A percentile compares a stretch with the other conserved stretches of the same genome.
phyloP scores from a whole-genome alignment of 2,113 vertebrate genomes.

The Eonycteris spelaea region DNA sequence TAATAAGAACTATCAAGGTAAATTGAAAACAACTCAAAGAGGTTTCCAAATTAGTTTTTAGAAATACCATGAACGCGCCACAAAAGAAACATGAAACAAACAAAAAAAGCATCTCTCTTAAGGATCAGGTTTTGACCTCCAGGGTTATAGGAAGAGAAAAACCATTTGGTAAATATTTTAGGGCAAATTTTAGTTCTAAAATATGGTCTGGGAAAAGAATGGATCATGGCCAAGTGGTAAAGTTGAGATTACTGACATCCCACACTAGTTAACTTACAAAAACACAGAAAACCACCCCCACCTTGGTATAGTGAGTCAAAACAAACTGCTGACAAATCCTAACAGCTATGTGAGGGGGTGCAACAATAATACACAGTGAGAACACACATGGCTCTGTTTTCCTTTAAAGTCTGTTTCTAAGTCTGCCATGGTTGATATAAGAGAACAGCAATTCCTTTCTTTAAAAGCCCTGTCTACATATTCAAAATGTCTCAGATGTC shows the following conservation, averaged over 20 bases:
- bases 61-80: not conserved
- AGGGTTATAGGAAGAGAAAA: not conserved
- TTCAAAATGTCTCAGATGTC: constrained; percentile 63
- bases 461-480: constrained; percentile 69
- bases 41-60: not conserved
- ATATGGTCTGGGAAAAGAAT: constrained; percentile 1
- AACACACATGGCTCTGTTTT: constrained; percentile 69
- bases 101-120: not conserved
- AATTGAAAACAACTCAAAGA: not conserved
- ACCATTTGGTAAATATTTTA: constrained; percentile 19
- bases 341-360: constrained; percentile 60
- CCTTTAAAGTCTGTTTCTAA: constrained; percentile 53
- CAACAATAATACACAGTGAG: constrained; percentile 36
- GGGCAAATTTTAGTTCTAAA: constrained; percentile 37
- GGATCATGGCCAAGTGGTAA: constrained; percentile 49
- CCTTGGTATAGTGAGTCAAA: constrained; percentile 63
- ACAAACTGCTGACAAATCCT: constrained; percentile 69
- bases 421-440: constrained; percentile 71
- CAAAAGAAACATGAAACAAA: not conserved
- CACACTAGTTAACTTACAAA: constrained; percentile 63
- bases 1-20: not conserved
- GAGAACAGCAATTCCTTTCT: constrained; percentile 78
- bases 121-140: not conserved
- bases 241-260: constrained; percentile 62
- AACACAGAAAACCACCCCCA: constrained; percentile 70